Percentiles rank a stretch among this genome's conserved stretches.
phyloP scores from a whole-genome alignment of 2,888 invertebrate genomes.

The Lycophotia porphyrea region DNA sequence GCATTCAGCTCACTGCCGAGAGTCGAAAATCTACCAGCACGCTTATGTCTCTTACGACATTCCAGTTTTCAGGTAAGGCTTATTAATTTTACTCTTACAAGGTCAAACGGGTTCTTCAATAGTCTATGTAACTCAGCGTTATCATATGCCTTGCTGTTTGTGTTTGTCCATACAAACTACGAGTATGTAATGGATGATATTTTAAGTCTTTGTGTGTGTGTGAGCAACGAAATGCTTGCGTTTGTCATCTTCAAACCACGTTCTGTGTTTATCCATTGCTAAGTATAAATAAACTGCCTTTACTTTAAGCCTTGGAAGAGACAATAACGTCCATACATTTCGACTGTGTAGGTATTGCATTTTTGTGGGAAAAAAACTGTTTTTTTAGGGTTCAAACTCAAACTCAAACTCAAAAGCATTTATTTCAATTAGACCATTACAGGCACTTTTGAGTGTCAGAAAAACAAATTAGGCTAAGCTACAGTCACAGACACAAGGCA shows the following conservation, averaged over 20 bases:
- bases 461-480: too few species aligned
- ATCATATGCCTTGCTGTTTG: neutral
- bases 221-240: neutral
- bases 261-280: neutral
- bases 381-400: too few species aligned
- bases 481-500: too few species aligned
- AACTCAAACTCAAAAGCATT: too few species aligned
- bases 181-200: neutral
- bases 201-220: neutral
- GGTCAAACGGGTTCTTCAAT: neutral
- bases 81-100: conserved; percentile 1
- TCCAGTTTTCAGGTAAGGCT: neutral
- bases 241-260: neutral
- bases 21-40: neutral
- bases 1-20: neutral
- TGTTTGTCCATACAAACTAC: neutral
- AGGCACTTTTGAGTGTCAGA: too few species aligned
- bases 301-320: neutral
- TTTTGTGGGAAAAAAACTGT: too few species aligned
- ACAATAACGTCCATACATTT: too few species aligned
- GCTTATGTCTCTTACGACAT: neutral
- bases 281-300: neutral
- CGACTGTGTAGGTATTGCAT: too few species aligned
- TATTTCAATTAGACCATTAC: too few species aligned
- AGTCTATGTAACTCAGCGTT: conserved; percentile 1